Evolutionary conservation across 2,888 invertebrate genomes (phyloP), one percentile per base, ranked within the genome.

Genomic region (Chelonus formosanus): DNA sequence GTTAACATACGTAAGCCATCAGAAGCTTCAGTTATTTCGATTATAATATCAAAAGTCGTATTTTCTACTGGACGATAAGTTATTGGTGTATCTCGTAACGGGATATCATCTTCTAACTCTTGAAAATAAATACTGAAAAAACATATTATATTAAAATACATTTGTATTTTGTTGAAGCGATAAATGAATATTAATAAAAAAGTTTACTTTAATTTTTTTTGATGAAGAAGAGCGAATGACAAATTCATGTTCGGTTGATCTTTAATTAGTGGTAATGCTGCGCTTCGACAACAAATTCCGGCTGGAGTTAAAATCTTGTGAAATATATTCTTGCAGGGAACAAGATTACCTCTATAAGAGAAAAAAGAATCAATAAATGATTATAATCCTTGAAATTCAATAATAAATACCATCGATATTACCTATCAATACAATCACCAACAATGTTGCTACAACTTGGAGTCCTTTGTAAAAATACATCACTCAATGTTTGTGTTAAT

Each of bases 1-100:
- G 86, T 85, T 53, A 94, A 63, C 36, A 67, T 67, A 10, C 65
- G 60, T 10, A 72, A 45, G 4, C 58, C 65, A 3, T 61, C 7
- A 1, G 70, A 63, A 1, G 69, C n/a, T n/a, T 70, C 70, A 4
- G 76, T 76, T 35, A 71, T 48, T 31, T 60, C 45, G 7, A 70
- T 50, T 31, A 63, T 6, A 34, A 68, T 6, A 31, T 32, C 45
- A 4, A 68, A 44, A 3, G 7, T 52, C 5, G 60, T 20, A 3
- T 68, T 61, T 6, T 8, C 20, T 2, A 31, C 45, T 3, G 69
- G 4, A n/a, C 40, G 4, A 47, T 70, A 73, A 40, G 10, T 52
- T 7, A 45, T n/a, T 20, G 61, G 47, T 2, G 31, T 8, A 3
- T 58, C 43, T 20, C 71, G 69, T 8, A 20, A 5, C 3, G 64